Base-by-base conservation (phyloP, 2,888 invertebrate genomes). In the Nipponacmea schrenckii region DNA sequence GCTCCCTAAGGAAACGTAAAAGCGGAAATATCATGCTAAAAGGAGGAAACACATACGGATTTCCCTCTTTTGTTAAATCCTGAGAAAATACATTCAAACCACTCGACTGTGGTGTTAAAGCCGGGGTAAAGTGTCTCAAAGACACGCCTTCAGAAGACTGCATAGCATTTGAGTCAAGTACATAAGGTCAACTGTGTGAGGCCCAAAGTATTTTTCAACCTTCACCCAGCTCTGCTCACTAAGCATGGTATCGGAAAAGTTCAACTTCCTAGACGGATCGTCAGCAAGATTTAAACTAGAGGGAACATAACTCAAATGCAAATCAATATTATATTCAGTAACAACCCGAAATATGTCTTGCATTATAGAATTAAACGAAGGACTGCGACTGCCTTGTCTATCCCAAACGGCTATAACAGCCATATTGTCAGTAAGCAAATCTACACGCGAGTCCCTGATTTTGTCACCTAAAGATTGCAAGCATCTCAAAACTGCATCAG, bases 231-330 rank as follows among this genome's bases (percentile, higher is more conserved):
- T 48, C 15, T 0, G 15, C 3, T 5, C 2, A 5, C 15, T 48
- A 17, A 2, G 48, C 48, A 48, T 48, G 15, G 15, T 48, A 48
- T 48, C 48, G 48, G 15, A 17, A 46, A 15, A 46, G 12, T 46
- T 10, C 46, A 46, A 46, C 46, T n/a, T 20, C 27, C 67, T 20
- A 62, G 70, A 72, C 5, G 68, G 65, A 27, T n/a, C 26, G 39
- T 70, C 68, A 24, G 72, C 72, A n/a, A n/a, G 56, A 66, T 70
- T 72, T 5, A 20, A 26, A 10, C 14, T 45, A 17, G 76, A 68
- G 2, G 71, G 71, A n/a, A 77, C 65, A 67, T 72, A 77, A 0
- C 26, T 14, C 26, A 77, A 17, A 20, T 69, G 56, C 24, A 74
- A 48, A 31, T 71, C 68, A 44, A 75, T 70, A 65, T 77, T 75